Percentiles rank a stretch among this genome's conserved stretches.
Evolutionary conservation across 2,888 invertebrate genomes (phyloP).

Genomic region (Elgonia sp.): DNA sequence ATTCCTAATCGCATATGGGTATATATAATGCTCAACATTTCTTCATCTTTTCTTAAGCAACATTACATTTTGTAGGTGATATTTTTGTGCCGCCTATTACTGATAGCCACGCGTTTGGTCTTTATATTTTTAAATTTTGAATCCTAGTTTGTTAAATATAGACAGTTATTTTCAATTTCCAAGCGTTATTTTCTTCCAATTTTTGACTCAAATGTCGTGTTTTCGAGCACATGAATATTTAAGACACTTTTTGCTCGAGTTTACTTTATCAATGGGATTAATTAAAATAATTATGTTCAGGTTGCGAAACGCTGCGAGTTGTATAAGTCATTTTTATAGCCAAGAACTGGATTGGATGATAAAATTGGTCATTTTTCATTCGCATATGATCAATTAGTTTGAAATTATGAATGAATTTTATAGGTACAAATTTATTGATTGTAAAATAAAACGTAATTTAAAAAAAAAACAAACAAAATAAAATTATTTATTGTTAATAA

Average conservation of each 20-base stretch:
- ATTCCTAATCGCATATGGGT: conserved; percentile 70
- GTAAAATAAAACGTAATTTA: background rate
- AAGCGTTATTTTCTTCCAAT: conserved; percentile 2
- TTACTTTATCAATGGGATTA: conserved; percentile 34
- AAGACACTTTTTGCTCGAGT: conserved; percentile 28
- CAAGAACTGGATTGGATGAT: conserved; percentile 43
- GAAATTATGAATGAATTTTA: background rate
- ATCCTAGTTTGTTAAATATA: conserved; percentile 43
- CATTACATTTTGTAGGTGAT: conserved; percentile 66
- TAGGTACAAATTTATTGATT: no score
- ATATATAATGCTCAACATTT: conserved; percentile 64
- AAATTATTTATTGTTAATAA: no score
- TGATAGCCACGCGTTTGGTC: conserved; percentile 5
- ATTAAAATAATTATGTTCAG: conserved; percentile 55
- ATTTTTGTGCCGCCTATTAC: conserved; percentile 45
- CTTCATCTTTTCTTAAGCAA: conserved; percentile 69
- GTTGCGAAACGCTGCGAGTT: conserved; percentile 17
- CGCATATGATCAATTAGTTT: conserved; percentile 6
- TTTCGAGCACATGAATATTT: conserved; percentile 31
- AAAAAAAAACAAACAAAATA: no score
- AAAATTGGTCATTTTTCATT: conserved; percentile 23
- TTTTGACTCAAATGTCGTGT: background rate
- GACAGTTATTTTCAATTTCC: conserved; percentile 44
- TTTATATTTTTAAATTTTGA: conserved; percentile 26
- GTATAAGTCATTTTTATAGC: conserved; percentile 46